Evolutionary conservation across 2,797 vertebrate species (phyloP).

Genomic region (Bucorvus abyssinicus): DNA sequence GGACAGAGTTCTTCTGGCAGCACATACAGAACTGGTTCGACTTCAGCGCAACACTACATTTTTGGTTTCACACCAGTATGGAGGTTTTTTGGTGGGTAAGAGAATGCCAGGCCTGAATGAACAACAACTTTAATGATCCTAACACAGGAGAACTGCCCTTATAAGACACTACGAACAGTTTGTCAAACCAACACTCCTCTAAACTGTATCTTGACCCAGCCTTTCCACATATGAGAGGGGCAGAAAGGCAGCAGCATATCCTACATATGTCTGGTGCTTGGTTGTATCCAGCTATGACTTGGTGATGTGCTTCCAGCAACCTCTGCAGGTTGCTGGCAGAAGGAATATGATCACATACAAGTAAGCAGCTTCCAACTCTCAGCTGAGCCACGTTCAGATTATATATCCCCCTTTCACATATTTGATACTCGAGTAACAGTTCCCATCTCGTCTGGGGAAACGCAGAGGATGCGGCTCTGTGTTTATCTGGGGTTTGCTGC

Average conservation of each 20-base stretch:
- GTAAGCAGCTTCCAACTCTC: background rate
- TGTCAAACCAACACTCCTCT: background rate
- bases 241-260: background rate
- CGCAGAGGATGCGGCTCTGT: background rate
- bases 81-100: background rate
- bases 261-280: background rate
- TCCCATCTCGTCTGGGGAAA: background rate
- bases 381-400: background rate
- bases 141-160: background rate
- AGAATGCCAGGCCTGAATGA: background rate
- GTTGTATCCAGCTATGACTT: background rate
- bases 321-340: background rate
- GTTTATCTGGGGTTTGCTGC: background rate
- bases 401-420: background rate
- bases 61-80: background rate
- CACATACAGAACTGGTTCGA: fast-evolving
- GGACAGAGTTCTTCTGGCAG: background rate
- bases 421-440: background rate
- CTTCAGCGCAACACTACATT: fast-evolving
- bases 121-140: background rate
- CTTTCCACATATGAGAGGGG: background rate
- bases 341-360: background rate
- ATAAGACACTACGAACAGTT: background rate
- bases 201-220: background rate
- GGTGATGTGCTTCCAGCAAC: background rate